These are phyloP conservation scores for Ceratosolen fusciceps DNA, from an alignment of 1,140 invertebrate species.

Conservation along the genomic window DNA sequence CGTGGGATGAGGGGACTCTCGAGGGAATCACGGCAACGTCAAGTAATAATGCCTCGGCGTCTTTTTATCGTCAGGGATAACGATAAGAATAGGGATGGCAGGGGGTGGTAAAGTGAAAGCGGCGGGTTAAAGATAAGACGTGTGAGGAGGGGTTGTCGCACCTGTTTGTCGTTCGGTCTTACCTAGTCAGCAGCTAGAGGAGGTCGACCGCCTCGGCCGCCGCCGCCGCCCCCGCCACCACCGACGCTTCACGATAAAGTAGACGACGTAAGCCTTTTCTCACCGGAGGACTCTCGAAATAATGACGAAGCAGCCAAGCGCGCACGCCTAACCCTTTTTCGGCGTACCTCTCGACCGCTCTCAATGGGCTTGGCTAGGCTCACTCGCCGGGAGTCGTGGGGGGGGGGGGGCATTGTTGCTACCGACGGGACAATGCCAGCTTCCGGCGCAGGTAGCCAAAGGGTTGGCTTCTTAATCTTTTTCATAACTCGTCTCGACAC, in stretches of 20 bases:
- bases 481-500: conserved; percentile 12
- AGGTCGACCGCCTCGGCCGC: too few relatives aligned
- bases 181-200: too few relatives aligned
- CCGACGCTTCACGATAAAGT: conserved; percentile 3
- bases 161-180: conserved; percentile 21
- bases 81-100: too few relatives aligned
- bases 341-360: not conserved
- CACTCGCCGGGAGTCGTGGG: not conserved
- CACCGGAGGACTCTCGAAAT: conserved; percentile 5
- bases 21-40: too few relatives aligned
- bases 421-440: conserved; percentile 10
- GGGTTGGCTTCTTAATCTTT: conserved; percentile 36
- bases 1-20: too few relatives aligned
- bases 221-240: too few relatives aligned
- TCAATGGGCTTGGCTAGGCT: not conserved
- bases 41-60: too few relatives aligned
- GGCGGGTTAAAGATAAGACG: too few relatives aligned
- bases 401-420: not conserved
- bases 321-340: conserved; percentile 35
- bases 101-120: too few relatives aligned
- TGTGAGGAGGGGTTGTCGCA: too few relatives aligned
- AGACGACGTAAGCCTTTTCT: conserved; percentile 33
- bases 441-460: conserved; percentile 30
- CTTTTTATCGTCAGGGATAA: too few relatives aligned
- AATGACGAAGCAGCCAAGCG: not conserved